Evolutionary conservation across 2,113 vertebrate species (phyloP), one percentile per base, ranked within the genome.

Genomic region (Mobula hypostoma): DNA sequence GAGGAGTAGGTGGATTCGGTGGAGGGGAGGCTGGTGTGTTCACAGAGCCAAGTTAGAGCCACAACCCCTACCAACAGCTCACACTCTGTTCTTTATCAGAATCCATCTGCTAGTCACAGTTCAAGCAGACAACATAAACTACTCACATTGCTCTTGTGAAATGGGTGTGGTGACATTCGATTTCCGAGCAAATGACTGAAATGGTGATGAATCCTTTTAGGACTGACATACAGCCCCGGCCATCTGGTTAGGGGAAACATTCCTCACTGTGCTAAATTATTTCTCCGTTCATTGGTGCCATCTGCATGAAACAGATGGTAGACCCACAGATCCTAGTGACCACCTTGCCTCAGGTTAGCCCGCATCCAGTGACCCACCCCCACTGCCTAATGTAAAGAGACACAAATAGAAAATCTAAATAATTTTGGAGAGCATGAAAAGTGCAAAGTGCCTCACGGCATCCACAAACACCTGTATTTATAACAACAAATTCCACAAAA

Each of bases 301-400:
- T 93, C 68, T 93, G 68, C 68, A 48, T 56, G 40, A 76, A 76
- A 93, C 91, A 93, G 91, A 93, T 93, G 91, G 91, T 7, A n/a
- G 12, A 48, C 91, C 63, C 36, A 93, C 32, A 40, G 74, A 48
- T 93, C 36, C 90, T 40, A 19, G 17, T 40, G 29, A 32, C 32
- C 32, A 92, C 2, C 19, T 63, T 68, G 87, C 61, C n/a, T 91
- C 12, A 17, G 87, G 29, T 32, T n/a, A 40, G 36, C 36, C n/a
- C 72, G n/a, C 48, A 56, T n/a, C 9, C 17, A 92, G n/a, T 63
- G 2, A 92, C 70, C 58, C 40, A 48, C 82, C 82, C 27, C 68
- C 68, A 15, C 29, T 27, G 19, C 48, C 80, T 21, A 56, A 15
- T 90, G 85, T n/a, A 68, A 66, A 66, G 5, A 6, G 24, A 87